Conservation (phyloP, 2,888 invertebrate genomes). For the Diadegma fenestrale region DNA sequence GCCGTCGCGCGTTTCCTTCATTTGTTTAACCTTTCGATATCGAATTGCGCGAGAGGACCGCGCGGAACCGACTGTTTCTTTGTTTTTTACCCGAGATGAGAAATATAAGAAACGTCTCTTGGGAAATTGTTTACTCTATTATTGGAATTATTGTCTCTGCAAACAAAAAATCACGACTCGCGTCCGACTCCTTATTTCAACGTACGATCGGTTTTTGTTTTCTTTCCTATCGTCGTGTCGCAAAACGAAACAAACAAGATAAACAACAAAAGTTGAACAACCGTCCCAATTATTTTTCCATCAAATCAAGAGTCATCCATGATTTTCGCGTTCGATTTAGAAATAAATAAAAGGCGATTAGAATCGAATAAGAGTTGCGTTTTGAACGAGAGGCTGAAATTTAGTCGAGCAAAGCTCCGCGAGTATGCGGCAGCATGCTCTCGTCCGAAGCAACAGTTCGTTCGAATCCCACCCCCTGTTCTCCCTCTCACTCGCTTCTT, state of each 20-base stretch:
- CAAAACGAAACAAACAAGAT: not conserved
- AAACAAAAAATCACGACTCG: conserved; percentile 4
- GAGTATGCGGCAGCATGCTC: conserved; percentile 69
- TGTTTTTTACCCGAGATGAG: conserved; percentile 10
- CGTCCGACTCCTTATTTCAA: not conserved
- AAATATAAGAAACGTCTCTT: conserved; percentile 33
- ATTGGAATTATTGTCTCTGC: conserved; percentile 16
- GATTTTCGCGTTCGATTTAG: not conserved
- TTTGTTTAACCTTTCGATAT: conserved; percentile 54
- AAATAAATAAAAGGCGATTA: not conserved
- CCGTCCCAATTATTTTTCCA: not conserved
- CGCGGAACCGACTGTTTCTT: not conserved
- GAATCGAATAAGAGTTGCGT: conserved; percentile 72
- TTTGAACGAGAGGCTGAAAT: conserved; percentile 73
- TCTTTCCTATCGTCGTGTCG: not conserved
- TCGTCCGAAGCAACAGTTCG: conserved; percentile 83
- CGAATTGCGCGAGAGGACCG: conserved; percentile 50
- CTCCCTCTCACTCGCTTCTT: conserved; percentile 61
- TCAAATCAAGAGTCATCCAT: not conserved
- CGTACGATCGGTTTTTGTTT: conserved; percentile 4
- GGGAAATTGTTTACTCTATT: conserved; percentile 40
- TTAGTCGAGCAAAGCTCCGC: conserved; percentile 52
- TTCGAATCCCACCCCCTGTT: conserved; percentile 66
- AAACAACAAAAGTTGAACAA: not conserved
- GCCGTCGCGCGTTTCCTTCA: conserved; percentile 21